phyloP scores from a whole-genome alignment of 2,797 vertebrate species.

The Thripadectes ignobilis region DNA sequence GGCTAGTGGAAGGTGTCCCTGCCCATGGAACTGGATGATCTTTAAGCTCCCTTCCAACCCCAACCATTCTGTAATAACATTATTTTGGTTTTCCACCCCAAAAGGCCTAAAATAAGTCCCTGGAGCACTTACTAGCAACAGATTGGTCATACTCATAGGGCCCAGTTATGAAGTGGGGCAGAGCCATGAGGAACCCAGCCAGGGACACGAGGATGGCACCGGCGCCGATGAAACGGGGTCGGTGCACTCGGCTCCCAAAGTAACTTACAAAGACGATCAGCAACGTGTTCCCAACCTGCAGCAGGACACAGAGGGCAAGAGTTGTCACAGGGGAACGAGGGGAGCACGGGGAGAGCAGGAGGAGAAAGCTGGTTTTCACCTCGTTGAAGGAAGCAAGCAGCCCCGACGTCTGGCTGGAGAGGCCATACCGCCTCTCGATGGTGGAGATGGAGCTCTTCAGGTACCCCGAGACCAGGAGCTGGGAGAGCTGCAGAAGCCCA shows the following conservation, averaged over 20 bases:
- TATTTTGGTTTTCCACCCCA: too few species aligned
- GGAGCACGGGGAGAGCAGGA: accelerated
- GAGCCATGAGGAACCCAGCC: constrained; percentile 84
- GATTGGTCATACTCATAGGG: constrained; percentile 76
- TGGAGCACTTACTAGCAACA: constrained; percentile 75
- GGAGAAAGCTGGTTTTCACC: constrained; percentile 67
- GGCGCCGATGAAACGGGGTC: constrained; percentile 86
- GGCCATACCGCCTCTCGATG: constrained; percentile 91
- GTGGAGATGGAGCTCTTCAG: constrained; percentile 95
- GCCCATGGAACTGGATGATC: accelerated
- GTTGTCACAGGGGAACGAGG: accelerated
- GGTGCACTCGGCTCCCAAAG: constrained; percentile 89
- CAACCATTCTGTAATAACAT: accelerated
- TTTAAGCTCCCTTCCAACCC: not conserved
- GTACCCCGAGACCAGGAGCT: constrained; percentile 91
- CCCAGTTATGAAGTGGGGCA: constrained; percentile 87
- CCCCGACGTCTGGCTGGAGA: constrained; percentile 90
- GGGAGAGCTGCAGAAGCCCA: constrained; percentile 88
- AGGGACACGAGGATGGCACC: constrained; percentile 87
- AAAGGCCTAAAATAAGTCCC: not conserved
- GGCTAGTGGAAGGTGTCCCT: not conserved
- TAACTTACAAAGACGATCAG: constrained; percentile 94
- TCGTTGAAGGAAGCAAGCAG: constrained; percentile 91
- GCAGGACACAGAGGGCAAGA: not conserved
- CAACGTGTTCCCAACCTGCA: constrained; percentile 90